These are phyloP conservation scores for Drosophila longiperda DNA, from an alignment of 2,888 invertebrate species.

Conservation along the genomic window DNA sequence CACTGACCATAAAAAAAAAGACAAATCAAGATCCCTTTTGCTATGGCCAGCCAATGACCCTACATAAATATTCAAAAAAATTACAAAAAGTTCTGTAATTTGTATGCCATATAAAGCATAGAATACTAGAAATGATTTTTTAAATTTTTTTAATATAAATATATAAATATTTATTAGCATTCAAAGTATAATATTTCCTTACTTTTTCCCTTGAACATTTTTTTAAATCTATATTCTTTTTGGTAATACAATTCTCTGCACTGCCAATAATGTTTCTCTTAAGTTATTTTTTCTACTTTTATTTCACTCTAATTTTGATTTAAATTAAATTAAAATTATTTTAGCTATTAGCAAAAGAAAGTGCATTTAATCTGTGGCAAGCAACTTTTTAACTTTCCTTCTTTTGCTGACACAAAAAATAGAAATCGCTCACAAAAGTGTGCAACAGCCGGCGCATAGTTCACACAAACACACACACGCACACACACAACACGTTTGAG, in stretches of 20 bases:
- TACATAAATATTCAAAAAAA: slow-evolving; percentile 27
- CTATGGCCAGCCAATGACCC: slow-evolving; percentile 47
- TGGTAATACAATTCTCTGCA: neutral
- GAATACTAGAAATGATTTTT: neutral
- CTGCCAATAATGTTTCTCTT: neutral
- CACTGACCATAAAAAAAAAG: slow-evolving; percentile 39
- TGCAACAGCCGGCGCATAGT: slow-evolving; percentile 63
- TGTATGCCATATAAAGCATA: slow-evolving; percentile 3
- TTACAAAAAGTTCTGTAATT: slow-evolving; percentile 7
- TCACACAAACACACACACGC: slow-evolving; percentile 18
- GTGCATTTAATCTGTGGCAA: slow-evolving; percentile 1
- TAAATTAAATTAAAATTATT: neutral
- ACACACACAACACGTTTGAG: neutral
- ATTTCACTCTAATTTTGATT: neutral
- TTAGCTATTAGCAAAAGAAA: neutral
- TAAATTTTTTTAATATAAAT: too few relatives aligned
- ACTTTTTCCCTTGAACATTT: neutral
- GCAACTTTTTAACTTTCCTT: neutral
- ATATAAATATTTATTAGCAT: neutral
- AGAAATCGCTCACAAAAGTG: slow-evolving; percentile 41
- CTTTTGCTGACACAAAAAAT: slow-evolving; percentile 30
- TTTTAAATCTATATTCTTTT: neutral
- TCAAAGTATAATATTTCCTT: neutral
- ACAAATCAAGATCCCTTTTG: slow-evolving; percentile 42
- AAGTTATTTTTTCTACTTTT: neutral